Percentiles rank a stretch among this genome's conserved stretches.
These are phyloP conservation scores for Sicus ferrugineus DNA, from an alignment of 2,888 invertebrate genomes.

Conservation along the genomic window DNA sequence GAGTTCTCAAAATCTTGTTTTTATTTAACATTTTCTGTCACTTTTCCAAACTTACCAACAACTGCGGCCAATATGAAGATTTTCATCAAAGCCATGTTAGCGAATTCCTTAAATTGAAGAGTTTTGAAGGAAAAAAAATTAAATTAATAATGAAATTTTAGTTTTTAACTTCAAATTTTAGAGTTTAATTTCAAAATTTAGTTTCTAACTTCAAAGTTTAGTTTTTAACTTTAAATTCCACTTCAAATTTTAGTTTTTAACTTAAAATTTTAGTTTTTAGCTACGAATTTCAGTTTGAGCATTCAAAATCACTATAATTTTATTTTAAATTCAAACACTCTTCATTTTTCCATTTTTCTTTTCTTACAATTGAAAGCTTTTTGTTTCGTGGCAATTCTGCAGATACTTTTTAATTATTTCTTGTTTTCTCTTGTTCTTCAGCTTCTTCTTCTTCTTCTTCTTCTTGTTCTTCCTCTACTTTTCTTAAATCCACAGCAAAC, in stretches of 20 bases:
- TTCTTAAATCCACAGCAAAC: constrained; percentile 39
- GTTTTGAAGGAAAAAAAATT: neutral
- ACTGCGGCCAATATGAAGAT: constrained; percentile 56
- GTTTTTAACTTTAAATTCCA: neutral
- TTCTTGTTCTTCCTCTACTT: constrained; percentile 31
- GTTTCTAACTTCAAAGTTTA: neutral
- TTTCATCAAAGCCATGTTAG: constrained; percentile 55
- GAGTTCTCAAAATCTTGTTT: too few species aligned
- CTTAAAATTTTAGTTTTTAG: neutral
- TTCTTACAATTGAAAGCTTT: constrained; percentile 20
- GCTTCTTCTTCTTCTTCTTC: constrained; percentile 23
- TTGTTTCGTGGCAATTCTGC: constrained; percentile 35
- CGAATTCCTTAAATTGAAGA: constrained; percentile 1
- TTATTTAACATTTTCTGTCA: neutral
- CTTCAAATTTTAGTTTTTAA: neutral
- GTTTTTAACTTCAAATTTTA: neutral
- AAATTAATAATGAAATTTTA: neutral
- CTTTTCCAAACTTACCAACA: constrained; percentile 51
- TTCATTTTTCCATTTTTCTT: neutral
- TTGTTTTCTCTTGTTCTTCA: constrained; percentile 33
- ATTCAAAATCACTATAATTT: neutral
- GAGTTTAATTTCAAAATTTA: neutral
- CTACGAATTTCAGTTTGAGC: too few species aligned
- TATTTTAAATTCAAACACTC: neutral
- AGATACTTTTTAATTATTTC: constrained; percentile 14